phyloP scores from a whole-genome alignment of 2,113 vertebrate genomes.

The Echinops telfairi region DNA sequence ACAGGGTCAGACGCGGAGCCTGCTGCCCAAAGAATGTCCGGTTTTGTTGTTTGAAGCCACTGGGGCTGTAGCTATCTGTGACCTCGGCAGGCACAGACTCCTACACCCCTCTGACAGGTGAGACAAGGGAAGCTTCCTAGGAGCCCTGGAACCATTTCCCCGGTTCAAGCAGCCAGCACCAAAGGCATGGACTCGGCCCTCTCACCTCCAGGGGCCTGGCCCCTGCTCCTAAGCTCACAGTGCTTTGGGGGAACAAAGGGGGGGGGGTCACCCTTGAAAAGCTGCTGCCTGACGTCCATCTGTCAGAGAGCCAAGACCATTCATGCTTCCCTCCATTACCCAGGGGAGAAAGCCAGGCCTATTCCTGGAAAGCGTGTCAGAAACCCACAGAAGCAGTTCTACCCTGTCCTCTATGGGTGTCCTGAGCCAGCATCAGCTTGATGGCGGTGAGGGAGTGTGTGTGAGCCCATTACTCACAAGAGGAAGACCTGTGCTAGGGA shows the following conservation, averaged over 20 bases:
- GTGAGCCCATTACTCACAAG: too few species aligned
- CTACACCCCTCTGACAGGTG: neutral
- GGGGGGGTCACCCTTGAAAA: neutral
- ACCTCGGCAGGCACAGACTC: neutral
- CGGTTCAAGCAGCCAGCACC: accelerated
- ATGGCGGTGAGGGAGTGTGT: too few species aligned
- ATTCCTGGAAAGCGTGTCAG: too few species aligned
- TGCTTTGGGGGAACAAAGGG: neutral
- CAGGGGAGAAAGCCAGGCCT: too few species aligned
- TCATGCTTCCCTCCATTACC: neutral
- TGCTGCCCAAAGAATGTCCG: neutral
- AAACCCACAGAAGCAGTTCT: too few species aligned
- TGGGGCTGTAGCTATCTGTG: neutral
- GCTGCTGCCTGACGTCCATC: neutral
- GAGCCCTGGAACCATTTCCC: too few species aligned
- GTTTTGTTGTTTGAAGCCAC: neutral
- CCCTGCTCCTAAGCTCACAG: too few species aligned
- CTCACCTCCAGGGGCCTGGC: accelerated
- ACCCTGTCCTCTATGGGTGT: too few species aligned
- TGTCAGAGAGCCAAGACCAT: neutral
- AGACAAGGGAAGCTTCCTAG: neutral
- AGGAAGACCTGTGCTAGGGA: too few species aligned
- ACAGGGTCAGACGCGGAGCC: neutral
- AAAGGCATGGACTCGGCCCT: neutral
- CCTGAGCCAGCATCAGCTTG: too few species aligned